A percentile compares a stretch with the other conserved stretches of the same genome.
Evolutionary conservation across 2,888 invertebrate genomes (phyloP).

Genomic region (Ptychoptera albimana): DNA sequence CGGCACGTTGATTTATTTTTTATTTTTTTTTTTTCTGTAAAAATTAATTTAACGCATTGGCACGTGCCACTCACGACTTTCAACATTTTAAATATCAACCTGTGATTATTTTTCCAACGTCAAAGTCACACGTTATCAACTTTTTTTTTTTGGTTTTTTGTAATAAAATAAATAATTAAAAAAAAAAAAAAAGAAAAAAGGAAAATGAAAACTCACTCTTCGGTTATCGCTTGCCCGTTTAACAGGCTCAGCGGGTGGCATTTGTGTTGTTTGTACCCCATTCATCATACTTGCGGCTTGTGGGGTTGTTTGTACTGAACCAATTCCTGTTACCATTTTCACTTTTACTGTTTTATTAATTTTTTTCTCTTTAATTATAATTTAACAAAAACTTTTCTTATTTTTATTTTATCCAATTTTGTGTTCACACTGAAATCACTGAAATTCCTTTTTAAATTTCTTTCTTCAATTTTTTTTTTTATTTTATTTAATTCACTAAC

Average conservation of each 20-base stretch:
- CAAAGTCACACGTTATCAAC: background rate
- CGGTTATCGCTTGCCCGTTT: conserved; percentile 4
- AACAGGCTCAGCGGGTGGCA: background rate
- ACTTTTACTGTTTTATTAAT: conserved; percentile 2
- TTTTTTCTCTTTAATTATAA: background rate
- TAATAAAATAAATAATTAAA: background rate
- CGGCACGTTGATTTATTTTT: too few relatives aligned
- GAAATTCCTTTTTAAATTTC: too few relatives aligned
- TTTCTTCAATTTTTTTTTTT: too few relatives aligned
- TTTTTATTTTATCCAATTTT: too few relatives aligned
- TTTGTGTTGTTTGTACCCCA: background rate
- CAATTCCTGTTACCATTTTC: conserved; percentile 29
- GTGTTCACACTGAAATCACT: too few relatives aligned
- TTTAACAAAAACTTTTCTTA: too few relatives aligned
- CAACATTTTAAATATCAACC: background rate
- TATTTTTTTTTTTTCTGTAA: too few relatives aligned
- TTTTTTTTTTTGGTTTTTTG: too few relatives aligned
- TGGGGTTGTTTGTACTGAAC: conserved; percentile 22
- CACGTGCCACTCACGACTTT: too few relatives aligned
- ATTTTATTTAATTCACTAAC: too few relatives aligned
- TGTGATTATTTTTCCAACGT: background rate
- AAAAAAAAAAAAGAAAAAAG: background rate
- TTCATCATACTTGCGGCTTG: conserved; percentile 16
- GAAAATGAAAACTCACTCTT: conserved; percentile 1
- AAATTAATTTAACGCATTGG: too few relatives aligned